Evolutionary conservation across 2,797 vertebrate genomes (phyloP).

Genomic region (Danio aesculapii): DNA sequence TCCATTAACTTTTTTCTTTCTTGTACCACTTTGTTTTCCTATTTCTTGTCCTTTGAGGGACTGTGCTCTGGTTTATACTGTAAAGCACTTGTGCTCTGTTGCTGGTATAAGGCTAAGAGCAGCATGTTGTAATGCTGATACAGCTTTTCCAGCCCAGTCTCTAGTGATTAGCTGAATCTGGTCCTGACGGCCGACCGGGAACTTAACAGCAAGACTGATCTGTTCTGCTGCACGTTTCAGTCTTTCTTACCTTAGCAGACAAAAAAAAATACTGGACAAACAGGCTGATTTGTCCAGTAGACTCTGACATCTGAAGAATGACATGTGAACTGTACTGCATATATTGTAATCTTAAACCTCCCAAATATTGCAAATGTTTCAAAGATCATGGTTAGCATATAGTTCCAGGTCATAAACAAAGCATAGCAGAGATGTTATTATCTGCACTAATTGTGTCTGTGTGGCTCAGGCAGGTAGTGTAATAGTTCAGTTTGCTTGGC

Average conservation of each 20-base stretch:
- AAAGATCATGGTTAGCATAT: too few species aligned
- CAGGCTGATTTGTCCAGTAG: not conserved
- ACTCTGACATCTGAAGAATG: not conserved
- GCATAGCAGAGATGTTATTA: too few species aligned
- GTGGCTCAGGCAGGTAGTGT: too few species aligned
- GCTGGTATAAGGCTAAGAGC: conserved; percentile 20
- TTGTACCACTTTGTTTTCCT: not conserved
- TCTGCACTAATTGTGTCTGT: too few species aligned
- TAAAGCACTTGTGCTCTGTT: not conserved
- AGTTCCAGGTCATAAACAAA: too few species aligned
- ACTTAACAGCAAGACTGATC: conserved; percentile 26
- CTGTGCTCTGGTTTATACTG: conserved; percentile 15
- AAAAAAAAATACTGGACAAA: not conserved
- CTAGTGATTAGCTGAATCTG: conserved; percentile 34
- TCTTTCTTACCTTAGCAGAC: conserved; percentile 11
- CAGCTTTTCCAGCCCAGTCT: conserved; percentile 3
- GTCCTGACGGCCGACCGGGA: conserved; percentile 15
- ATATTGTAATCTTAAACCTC: not conserved
- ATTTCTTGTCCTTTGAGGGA: not conserved
- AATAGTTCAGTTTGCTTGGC: too few species aligned
- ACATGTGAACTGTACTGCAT: not conserved
- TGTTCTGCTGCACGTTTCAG: conserved; percentile 7
- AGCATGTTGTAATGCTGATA: conserved; percentile 30
- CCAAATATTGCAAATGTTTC: too few species aligned
- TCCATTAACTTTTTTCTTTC: not conserved